Percentiles rank a stretch among this genome's conserved stretches.
These are phyloP conservation scores for Nipponacmea schrenckii DNA, from an alignment of 2,888 invertebrate species.

Conservation along the genomic window DNA sequence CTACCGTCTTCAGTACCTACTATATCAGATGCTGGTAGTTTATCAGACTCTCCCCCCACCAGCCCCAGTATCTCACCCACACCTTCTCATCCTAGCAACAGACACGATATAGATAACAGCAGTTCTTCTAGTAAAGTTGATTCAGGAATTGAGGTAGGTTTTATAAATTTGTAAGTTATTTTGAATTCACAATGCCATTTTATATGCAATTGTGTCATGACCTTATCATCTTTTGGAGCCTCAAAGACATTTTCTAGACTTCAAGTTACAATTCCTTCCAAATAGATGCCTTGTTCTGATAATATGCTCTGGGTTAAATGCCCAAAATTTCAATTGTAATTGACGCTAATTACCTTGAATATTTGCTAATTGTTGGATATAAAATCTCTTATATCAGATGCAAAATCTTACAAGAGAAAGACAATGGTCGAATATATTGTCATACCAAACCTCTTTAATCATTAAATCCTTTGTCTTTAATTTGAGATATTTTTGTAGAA, in stretches of 20 bases:
- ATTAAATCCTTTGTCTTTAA: too few relatives aligned
- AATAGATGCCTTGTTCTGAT: background rate
- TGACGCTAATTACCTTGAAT: too few relatives aligned
- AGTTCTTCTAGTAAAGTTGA: conserved; percentile 22
- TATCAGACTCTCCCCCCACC: conserved; percentile 49
- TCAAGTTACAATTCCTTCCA: background rate
- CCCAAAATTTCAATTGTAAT: too few relatives aligned
- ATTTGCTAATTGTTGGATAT: too few relatives aligned
- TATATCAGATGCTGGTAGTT: conserved; percentile 47
- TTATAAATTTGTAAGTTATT: background rate
- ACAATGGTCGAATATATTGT: too few relatives aligned
- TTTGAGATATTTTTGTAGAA: background rate
- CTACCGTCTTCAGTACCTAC: conserved; percentile 33
- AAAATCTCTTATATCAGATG: too few relatives aligned
- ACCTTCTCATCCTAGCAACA: conserved; percentile 63
- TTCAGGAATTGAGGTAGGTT: conserved; percentile 28
- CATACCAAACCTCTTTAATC: too few relatives aligned
- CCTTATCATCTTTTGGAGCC: background rate
- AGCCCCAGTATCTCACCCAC: conserved; percentile 64
- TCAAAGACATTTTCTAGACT: background rate
- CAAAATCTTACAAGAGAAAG: too few relatives aligned
- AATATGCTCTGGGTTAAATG: too few relatives aligned
- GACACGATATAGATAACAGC: conserved; percentile 30
- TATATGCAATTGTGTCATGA: background rate
- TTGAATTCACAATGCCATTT: background rate